Base-by-base conservation (phyloP, 2,113 vertebrate species). In the Hemiscyllium ocellatum region DNA sequence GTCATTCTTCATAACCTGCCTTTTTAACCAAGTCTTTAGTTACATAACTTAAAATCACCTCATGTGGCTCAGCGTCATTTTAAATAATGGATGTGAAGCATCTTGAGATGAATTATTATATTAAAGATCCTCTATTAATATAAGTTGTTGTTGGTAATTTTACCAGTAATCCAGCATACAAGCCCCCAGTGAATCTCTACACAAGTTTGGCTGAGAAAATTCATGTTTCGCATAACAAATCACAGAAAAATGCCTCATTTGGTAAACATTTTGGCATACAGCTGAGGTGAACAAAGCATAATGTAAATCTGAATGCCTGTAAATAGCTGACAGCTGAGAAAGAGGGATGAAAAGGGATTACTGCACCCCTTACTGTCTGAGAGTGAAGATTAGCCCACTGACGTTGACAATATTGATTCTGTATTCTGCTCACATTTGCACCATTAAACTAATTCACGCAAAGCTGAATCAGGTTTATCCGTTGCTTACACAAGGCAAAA, bases 321-420 rank as follows among this genome's bases (percentile, higher is more conserved):
- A 95, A 95, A 95, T 95, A 95, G 94, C 94, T 95, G 94, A 95
- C 94, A 95, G 94, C 69, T 95, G 94, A 76, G 69, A 95, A 95
- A 95, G 66, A 95, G 94, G 69, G 94, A 95, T 95, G 94, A 50
- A 76, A 69, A 76, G 69, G 94, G 94, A 95, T 95, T 95, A 95
- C 68, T 70, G 94, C 68, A 70, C 68, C 94, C 94, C 15, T 95
- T 72, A 52, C 42, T 76, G 69, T 50, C 94, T 52, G 47, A 95
- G 93, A 94, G 3, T 76, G 94, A 72, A 95, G 94, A 95, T 95
- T 95, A 95, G 72, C 94, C 68, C 94, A 95, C 69, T 95, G 42
- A 76, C 24, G 24, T 95, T 76, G 22, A 95, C 94, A 95, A 95
- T 95, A 76, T 70, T 24, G 50, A 47, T 37, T 95, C 94, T 76